Conservation (phyloP, 2,113 vertebrate genomes). For the Hemibagrus wyckioides region DNA sequence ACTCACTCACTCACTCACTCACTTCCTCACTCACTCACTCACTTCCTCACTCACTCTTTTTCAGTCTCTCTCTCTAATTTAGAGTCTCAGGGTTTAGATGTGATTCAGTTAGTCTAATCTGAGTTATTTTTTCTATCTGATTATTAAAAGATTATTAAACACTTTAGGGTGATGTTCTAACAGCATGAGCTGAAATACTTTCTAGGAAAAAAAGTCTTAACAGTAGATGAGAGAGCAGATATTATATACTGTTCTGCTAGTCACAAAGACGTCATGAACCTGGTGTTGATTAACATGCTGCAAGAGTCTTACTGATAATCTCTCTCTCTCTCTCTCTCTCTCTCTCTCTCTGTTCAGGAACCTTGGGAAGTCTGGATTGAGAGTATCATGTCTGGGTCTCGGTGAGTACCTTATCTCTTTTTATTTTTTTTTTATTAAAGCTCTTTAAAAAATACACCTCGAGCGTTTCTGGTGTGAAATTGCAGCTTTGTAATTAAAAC, state of each 20-base stretch:
- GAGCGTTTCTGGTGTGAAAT: neutral
- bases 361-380: constrained; percentile 54
- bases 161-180: neutral
- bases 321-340: constrained; percentile 38
- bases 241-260: neutral
- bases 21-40: too few relatives aligned
- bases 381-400: constrained; percentile 55
- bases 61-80: neutral
- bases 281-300: neutral
- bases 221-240: neutral
- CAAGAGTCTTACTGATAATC: neutral
- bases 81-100: neutral
- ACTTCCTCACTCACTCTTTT: too few relatives aligned
- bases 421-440: neutral
- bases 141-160: neutral
- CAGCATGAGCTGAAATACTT: neutral
- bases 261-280: neutral
- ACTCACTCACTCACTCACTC: too few relatives aligned
- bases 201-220: neutral
- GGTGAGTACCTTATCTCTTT: constrained; percentile 39
- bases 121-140: too few relatives aligned
- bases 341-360: constrained; percentile 47
- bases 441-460: neutral
- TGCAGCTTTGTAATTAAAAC: neutral
- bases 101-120: too few relatives aligned